Percentiles rank a stretch among this genome's conserved stretches.
phyloP scores from a whole-genome alignment of 2,797 vertebrate species.

The Varecia variegata region DNA sequence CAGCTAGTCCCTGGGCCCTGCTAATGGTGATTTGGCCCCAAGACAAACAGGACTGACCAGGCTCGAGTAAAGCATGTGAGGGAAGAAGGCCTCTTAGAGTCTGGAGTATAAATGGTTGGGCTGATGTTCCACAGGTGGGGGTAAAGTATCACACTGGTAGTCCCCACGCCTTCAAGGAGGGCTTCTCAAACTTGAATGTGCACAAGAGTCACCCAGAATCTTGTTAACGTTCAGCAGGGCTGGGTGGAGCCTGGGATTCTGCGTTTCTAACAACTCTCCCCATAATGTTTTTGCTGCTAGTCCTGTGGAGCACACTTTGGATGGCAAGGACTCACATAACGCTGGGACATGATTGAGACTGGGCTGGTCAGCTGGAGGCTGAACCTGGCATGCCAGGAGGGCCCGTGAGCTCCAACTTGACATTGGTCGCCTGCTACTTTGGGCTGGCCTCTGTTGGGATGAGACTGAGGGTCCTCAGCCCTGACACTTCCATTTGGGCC shows the following conservation, averaged over 20 bases:
- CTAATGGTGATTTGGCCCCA: not conserved
- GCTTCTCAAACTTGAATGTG: not conserved
- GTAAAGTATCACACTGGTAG: not conserved
- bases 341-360: rapidly evolving
- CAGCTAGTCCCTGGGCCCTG: not conserved
- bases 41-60: not conserved
- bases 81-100: not conserved
- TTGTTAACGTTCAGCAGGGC: not conserved
- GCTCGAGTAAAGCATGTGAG: not conserved
- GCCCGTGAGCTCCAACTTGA: not conserved
- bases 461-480: not conserved
- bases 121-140: not conserved
- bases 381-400: not conserved
- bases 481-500: not conserved
- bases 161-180: not conserved
- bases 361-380: not conserved
- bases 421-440: not conserved
- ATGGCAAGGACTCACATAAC: not conserved
- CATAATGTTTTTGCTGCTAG: rapidly evolving
- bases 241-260: not conserved
- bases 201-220: not conserved
- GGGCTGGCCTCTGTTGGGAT: not conserved
- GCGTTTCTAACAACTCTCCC: not conserved
- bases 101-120: not conserved
- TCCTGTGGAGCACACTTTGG: not conserved